A percentile compares a stretch with the other conserved stretches of the same genome.
Evolutionary conservation across 1,140 invertebrate species (phyloP).

Genomic region (Lepidostoma basale): DNA sequence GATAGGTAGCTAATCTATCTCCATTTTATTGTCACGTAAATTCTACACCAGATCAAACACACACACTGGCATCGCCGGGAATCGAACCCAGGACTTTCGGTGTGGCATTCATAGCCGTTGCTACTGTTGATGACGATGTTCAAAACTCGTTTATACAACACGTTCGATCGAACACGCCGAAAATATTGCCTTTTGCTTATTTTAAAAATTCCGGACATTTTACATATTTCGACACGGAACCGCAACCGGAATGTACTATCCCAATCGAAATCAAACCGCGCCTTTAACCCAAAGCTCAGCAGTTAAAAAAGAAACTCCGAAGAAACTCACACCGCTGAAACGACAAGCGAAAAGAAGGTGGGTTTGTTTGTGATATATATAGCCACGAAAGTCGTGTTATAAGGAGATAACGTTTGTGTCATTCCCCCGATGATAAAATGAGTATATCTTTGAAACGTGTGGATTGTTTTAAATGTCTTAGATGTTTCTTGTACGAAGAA

Average conservation of each 20-base stretch:
- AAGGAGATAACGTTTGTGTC: too few species aligned
- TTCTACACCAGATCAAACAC: too few species aligned
- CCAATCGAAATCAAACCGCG: background rate
- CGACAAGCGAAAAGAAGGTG: background rate
- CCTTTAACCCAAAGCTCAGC: background rate
- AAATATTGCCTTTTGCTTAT: background rate
- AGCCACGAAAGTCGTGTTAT: background rate
- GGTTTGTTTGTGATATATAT: conserved; percentile 4
- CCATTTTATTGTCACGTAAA: too few species aligned
- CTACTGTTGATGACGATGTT: too few species aligned
- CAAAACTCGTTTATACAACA: background rate
- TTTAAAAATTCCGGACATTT: background rate
- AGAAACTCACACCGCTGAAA: background rate
- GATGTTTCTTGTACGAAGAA: too few species aligned
- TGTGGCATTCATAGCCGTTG: too few species aligned
- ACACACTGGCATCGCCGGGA: too few species aligned
- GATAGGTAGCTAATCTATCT: too few species aligned
- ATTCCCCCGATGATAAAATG: too few species aligned
- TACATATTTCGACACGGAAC: background rate
- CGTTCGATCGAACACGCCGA: background rate
- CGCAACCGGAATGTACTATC: background rate
- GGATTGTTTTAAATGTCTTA: too few species aligned
- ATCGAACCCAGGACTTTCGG: too few species aligned
- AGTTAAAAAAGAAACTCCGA: background rate
- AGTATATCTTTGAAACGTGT: too few species aligned